Percentiles rank a stretch among this genome's conserved stretches.
phyloP scores from a whole-genome alignment of 37 sponge, comb jelly and placozoan genomes.

The Ephydatia muelleri region DNA sequence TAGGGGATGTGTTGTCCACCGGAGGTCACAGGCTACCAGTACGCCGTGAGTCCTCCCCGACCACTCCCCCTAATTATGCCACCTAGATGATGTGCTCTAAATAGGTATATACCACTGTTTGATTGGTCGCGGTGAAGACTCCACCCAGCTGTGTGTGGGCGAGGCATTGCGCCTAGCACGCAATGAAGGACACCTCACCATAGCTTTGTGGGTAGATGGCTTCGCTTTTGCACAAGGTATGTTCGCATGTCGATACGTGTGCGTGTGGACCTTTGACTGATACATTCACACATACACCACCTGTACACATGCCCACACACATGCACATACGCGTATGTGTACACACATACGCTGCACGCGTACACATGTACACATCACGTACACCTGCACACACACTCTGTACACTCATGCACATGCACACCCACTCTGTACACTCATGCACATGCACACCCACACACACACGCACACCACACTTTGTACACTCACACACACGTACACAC shows the following conservation, averaged over 20 bases:
- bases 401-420: neutral
- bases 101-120: slow-evolving; percentile 55
- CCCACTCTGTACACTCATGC: too few species aligned
- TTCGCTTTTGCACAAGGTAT: slow-evolving; percentile 34
- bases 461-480: neutral
- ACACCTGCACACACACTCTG: neutral
- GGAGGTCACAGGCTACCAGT: slow-evolving; percentile 48
- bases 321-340: neutral
- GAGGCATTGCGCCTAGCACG: slow-evolving; percentile 33
- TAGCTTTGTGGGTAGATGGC: slow-evolving; percentile 69
- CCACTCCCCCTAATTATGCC: neutral
- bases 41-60: slow-evolving; percentile 16
- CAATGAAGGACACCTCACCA: neutral
- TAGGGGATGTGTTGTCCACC: slow-evolving; percentile 60
- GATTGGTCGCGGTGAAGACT: slow-evolving; percentile 54
- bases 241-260: neutral
- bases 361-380: neutral
- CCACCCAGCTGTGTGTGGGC: slow-evolving; percentile 20
- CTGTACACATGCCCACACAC: neutral
- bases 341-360: neutral
- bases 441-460: neutral
- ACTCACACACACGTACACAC: neutral
- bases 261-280: neutral
- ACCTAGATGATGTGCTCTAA: neutral
- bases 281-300: neutral